Evolutionary conservation across 2,797 vertebrate genomes (phyloP), one percentile per base, ranked within the genome.

Genomic region (Sarcoramphus papa): DNA sequence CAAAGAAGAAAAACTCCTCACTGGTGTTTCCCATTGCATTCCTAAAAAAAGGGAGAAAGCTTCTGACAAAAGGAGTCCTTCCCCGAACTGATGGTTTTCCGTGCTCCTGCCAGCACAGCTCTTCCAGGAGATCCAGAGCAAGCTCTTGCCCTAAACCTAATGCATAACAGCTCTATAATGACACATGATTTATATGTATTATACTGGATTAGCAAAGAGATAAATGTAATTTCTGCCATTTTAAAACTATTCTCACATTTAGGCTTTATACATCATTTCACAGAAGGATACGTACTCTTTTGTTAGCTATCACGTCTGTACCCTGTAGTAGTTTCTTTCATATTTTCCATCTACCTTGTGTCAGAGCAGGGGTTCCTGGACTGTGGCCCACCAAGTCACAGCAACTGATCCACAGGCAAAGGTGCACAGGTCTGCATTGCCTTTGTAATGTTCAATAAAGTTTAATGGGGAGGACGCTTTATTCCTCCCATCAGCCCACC

Each of bases 161-260:
- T 0, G 0, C 4, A 0, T 31, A 80, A 22, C 19, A 87, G 48
- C 22, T 73, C 45, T 54, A 22, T 17, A 80, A n/a, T 3, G 6
- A 35, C 28, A 82, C 33, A 13, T 2, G 7, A 56, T 59, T 74
- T 86, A 35, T 31, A 30, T 6, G 3, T 30, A 25, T 76, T 67
- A n/a, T 8, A 31, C 19, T 43, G 25, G 50, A 81, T 65, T 62
- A 72, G 47, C 45, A 62, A 48, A 60, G n/a, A 72, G 50, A 78
- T 3, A 47, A 72, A 51, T 10, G 27, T 12, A 65, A 73, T 73
- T 92, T 90, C 70, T 75, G 50, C 54, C 28, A 43, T 68, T 93
- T 78, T 8, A 86, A 81, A 95, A 59, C 35, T 72, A 75, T 40
- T 85, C 16, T 54, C 27, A 64, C 45, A 30, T 74, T 62, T 45